Evolutionary conservation across 2,888 invertebrate genomes (phyloP).

Genomic region (Mechanitis messenoides): DNA sequence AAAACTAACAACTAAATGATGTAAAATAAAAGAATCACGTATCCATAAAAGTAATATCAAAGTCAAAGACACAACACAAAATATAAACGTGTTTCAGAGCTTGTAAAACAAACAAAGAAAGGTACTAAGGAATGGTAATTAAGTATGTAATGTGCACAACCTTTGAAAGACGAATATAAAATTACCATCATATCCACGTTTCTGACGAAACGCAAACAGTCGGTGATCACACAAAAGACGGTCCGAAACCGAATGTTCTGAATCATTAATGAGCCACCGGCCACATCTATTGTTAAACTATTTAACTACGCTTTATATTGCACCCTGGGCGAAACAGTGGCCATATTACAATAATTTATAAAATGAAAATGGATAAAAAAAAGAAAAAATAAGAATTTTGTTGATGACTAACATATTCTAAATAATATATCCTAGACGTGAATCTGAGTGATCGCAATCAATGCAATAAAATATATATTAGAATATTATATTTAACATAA

Average conservation of each 20-base stretch:
- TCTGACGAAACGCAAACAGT: conserved; percentile 37
- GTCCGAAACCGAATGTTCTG: conserved; percentile 57
- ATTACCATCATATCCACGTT: conserved; percentile 32
- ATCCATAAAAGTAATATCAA: no score
- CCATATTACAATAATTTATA: background rate
- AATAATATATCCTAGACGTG: no score
- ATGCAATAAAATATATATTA: background rate
- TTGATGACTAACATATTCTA: no score
- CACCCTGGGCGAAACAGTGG: conserved; percentile 24
- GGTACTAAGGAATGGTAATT: conserved; percentile 27
- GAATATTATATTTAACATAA: background rate
- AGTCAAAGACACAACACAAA: no score
- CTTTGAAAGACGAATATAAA: conserved; percentile 31
- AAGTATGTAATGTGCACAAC: conserved; percentile 27
- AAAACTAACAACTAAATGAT: no score
- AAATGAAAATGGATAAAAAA: background rate
- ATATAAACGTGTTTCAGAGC: no score
- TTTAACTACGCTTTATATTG: conserved; percentile 58
- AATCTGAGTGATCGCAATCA: background rate
- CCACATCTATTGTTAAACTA: conserved; percentile 71
- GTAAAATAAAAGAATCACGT: no score
- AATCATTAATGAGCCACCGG: conserved; percentile 63
- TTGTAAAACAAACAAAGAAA: conserved; percentile 22
- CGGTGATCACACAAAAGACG: conserved; percentile 56
- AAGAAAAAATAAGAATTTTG: no score